Conservation (phyloP, 1,140 invertebrate species). For the Tribolium madens region DNA sequence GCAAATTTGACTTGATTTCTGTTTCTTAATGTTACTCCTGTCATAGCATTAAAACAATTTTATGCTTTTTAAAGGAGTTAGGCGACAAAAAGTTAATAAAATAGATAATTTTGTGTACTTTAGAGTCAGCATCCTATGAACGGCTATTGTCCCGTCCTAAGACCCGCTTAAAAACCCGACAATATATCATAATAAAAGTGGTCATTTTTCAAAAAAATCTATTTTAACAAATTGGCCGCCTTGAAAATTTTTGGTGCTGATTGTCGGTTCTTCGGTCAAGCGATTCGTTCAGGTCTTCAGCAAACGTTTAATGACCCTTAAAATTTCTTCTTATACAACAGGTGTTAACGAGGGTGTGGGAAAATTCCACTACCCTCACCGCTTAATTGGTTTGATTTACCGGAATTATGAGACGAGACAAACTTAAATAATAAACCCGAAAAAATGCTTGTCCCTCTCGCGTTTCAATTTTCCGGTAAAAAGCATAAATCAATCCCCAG, state of each 20-base stretch:
- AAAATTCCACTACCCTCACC: slow-evolving; percentile 9
- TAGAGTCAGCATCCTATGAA: not conserved
- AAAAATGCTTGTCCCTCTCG: no score
- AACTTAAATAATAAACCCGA: not conserved
- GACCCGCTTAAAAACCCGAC: not conserved
- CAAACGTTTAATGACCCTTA: slow-evolving; percentile 39
- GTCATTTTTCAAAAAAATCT: slow-evolving; percentile 48
- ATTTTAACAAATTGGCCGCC: slow-evolving; percentile 45
- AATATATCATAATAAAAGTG: slow-evolving; percentile 48
- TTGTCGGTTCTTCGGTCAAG: not conserved
- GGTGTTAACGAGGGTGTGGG: slow-evolving; percentile 43
- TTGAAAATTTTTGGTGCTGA: slow-evolving; percentile 9
- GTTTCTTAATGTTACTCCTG: no score
- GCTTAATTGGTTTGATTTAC: not conserved
- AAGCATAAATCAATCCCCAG: slow-evolving; percentile 55
- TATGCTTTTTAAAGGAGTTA: no score
- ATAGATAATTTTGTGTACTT: no score
- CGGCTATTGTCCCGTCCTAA: not conserved
- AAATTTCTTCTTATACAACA: slow-evolving; percentile 36
- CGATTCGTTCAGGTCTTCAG: slow-evolving; percentile 38
- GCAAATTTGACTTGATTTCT: no score
- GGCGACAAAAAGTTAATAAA: no score
- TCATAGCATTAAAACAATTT: no score
- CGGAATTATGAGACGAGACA: slow-evolving; percentile 3
- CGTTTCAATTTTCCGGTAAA: slow-evolving; percentile 13